Evolutionary conservation across 2,888 invertebrate genomes (phyloP), one percentile per base, ranked within the genome.

Genomic region (Chaetogeoica ovagalla): DNA sequence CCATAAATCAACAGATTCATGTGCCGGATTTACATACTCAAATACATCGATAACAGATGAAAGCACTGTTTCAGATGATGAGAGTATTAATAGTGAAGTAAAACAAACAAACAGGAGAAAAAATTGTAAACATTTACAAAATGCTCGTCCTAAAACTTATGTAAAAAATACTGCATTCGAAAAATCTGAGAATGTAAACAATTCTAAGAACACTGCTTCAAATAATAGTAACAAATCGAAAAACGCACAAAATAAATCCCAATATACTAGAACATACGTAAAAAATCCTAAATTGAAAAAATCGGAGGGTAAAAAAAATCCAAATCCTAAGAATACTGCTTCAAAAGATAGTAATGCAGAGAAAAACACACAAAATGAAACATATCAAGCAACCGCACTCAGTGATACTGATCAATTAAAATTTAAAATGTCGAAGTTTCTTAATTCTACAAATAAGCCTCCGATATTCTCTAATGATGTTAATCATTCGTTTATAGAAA

Each of bases 381-480:
- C n/a, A 0, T 1, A 52, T 13, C 30, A 73, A 0, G 3, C n/a
- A 17, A 77, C 62, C 1, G 19, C 52, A 37, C 39, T 17, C 43
- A 17, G 43, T 9, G 43, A 52, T 19, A 21, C 21, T 0, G 39
- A 69, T 39, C 19, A 77, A 70, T 21, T 70, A 52, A 70, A 63
- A 39, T 70, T 17, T 7, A 70, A 70, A 62, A 62, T 70, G 70
- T 9, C 23, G 11, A 77, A 77, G 37, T 70, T 70, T 62, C 63
- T 77, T 11, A 60, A 60, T 69, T 69, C 76, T 62, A 21, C 11
- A 13, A 3, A 23, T 13, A 21, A 2, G 0, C 5, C 30, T 39
- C 17, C 6, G 9, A 11, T 1, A 30, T 30, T 30, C n/a, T 63
- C 39, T 2, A 43, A 66, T n/a, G 43, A 59, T 5, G 21, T 39